Conservation (phyloP, 2,888 invertebrate genomes). For the Drosophila neonasuta region DNA sequence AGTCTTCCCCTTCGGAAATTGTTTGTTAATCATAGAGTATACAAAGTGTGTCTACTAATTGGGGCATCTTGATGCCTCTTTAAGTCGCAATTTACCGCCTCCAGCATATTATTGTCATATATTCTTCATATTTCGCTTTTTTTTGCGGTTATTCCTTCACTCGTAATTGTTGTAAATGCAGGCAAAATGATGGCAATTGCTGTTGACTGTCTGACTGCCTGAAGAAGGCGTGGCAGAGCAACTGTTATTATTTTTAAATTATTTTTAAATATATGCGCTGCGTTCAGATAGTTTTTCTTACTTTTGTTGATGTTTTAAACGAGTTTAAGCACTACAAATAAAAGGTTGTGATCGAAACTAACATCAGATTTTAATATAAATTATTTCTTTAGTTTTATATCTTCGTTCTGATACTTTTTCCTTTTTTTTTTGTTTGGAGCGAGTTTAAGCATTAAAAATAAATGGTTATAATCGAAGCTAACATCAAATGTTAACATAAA, state of each 20-base stretch:
- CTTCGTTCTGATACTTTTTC: no score
- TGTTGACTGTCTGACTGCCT: conserved; percentile 7
- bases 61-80: conserved; percentile 30
- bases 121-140: not conserved
- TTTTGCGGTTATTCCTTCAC: conserved; percentile 12
- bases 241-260: conserved; percentile 69
- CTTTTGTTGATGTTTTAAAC: no score
- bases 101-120: conserved; percentile 36
- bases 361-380: no score
- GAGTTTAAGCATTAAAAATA: no score
- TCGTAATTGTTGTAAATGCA: conserved; percentile 59
- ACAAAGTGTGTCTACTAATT: conserved; percentile 53
- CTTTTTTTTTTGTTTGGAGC: no score
- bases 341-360: no score
- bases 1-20: not conserved
- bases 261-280: conserved; percentile 57
- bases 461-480: no score
- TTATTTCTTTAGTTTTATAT: no score
- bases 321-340: no score
- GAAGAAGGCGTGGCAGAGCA: conserved; percentile 27
- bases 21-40: conserved; percentile 30
- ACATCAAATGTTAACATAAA: no score
- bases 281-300: no score
- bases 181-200: conserved; percentile 48
- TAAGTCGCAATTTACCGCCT: conserved; percentile 41